These are phyloP conservation scores for Lithobates pipiens DNA, from an alignment of 2,797 vertebrate genomes.

Conservation along the genomic window DNA sequence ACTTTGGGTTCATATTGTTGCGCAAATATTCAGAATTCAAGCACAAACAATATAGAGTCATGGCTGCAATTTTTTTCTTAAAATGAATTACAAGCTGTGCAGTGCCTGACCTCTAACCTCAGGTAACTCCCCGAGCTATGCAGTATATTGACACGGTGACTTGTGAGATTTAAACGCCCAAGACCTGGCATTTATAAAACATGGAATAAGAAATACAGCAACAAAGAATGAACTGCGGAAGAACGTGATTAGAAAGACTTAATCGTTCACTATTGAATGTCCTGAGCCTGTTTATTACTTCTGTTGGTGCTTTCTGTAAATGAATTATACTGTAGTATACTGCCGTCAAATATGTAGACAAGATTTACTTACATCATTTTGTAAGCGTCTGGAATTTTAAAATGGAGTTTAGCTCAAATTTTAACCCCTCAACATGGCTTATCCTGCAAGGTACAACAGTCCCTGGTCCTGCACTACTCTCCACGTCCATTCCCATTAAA, in stretches of 20 bases:
- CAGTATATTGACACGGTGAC: conserved; percentile 52
- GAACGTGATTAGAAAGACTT: conserved; percentile 27
- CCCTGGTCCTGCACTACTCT: too few relatives aligned
- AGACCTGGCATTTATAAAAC: conserved; percentile 53
- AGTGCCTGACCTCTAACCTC: conserved; percentile 38
- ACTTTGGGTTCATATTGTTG: conserved; percentile 1
- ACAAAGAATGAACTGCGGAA: conserved; percentile 2
- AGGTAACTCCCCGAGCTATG: conserved; percentile 48
- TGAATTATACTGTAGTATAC: background rate
- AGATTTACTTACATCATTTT: background rate
- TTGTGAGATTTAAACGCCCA: conserved; percentile 37
- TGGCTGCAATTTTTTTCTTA: conserved; percentile 43
- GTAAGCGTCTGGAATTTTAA: background rate
- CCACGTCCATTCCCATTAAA: too few relatives aligned
- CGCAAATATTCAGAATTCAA: conserved; percentile 16
- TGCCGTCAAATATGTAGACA: background rate
- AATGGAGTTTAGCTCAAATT: background rate
- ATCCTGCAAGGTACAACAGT: too few relatives aligned
- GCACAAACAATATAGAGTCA: conserved; percentile 34
- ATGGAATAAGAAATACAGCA: conserved; percentile 42
- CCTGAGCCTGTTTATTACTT: background rate
- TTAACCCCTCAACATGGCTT: too few relatives aligned
- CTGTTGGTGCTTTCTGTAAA: background rate
- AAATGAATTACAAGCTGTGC: conserved; percentile 51
- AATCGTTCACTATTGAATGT: background rate